Percentiles rank a stretch among this genome's conserved stretches.
Evolutionary conservation across 30 jellyfish, hydroid and myxozoan species (phyloP).

Genomic region (Aurelia coerulea): DNA sequence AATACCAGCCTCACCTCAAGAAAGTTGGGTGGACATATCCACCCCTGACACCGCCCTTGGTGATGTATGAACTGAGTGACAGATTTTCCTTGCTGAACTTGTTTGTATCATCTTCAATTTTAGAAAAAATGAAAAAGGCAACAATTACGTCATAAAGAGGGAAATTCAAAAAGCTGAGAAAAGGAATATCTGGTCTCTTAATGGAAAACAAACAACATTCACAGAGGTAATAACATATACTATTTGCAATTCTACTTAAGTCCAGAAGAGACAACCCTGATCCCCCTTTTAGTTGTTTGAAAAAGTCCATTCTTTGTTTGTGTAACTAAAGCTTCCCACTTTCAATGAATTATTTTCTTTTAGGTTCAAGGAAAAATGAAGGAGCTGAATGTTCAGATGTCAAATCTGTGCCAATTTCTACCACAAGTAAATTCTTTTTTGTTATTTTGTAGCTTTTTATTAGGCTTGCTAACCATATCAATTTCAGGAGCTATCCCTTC

Average conservation of each 20-base stretch:
- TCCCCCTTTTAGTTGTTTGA: no score
- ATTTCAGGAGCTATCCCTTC: not conserved
- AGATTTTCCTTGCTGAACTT: no score
- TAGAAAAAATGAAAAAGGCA: conserved; percentile 59
- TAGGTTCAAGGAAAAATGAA: conserved; percentile 76
- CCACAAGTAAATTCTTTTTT: conserved; percentile 75
- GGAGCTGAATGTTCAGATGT: conserved; percentile 81
- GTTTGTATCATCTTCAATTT: not conserved
- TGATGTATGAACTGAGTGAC: no score
- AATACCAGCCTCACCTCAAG: no score
- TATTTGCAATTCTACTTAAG: no score
- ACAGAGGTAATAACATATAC: conserved; percentile 11
- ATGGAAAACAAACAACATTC: conserved; percentile 61
- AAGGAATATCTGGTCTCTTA: conserved; percentile 62
- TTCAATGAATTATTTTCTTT: not conserved
- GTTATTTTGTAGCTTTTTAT: not conserved
- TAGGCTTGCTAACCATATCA: no score
- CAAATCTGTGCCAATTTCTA: conserved; percentile 89
- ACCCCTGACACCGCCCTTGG: no score
- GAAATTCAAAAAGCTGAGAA: conserved; percentile 65
- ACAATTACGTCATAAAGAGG: conserved; percentile 52
- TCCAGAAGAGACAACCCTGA: no score
- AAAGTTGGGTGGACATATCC: no score
- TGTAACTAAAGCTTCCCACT: no score
- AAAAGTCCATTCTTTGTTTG: no score